A percentile compares a stretch with the other conserved stretches of the same genome.
Evolutionary conservation across 2,888 invertebrate species (phyloP).

Genomic region (Noctua janthina): DNA sequence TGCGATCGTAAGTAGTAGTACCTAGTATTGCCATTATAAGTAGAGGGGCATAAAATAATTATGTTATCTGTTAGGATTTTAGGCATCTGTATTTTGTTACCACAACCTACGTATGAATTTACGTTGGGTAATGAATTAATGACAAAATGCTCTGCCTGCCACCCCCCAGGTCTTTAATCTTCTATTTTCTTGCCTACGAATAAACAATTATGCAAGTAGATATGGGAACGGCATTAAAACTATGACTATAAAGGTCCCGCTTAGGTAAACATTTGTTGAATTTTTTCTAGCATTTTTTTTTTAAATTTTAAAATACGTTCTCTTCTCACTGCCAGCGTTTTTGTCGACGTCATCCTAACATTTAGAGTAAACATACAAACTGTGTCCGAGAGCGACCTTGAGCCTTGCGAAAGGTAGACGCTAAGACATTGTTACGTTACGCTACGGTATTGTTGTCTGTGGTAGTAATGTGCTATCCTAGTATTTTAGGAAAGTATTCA

Average conservation of each 20-base stretch:
- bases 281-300: neutral
- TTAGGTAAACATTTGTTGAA: neutral
- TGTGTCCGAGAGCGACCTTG: conserved; percentile 52
- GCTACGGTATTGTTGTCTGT: conserved; percentile 40
- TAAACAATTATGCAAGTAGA: neutral
- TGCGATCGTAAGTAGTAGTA: no score
- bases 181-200: neutral
- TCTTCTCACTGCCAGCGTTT: neutral
- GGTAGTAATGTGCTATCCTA: neutral
- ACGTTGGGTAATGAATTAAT: neutral
- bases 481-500: neutral
- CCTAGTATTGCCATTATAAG: no score
- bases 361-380: conserved; percentile 47
- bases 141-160: neutral
- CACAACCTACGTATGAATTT: no score
- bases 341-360: conserved; percentile 47
- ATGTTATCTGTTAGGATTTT: no score
- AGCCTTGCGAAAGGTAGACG: conserved; percentile 41
- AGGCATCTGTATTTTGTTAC: no score
- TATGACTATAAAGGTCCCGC: neutral
- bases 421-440: conserved; percentile 47
- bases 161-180: neutral
- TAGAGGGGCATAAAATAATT: no score
- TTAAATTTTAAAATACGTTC: neutral
- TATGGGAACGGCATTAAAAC: neutral